Conservation (phyloP, 2,113 vertebrate genomes). For the Copsychus sechellarum region DNA sequence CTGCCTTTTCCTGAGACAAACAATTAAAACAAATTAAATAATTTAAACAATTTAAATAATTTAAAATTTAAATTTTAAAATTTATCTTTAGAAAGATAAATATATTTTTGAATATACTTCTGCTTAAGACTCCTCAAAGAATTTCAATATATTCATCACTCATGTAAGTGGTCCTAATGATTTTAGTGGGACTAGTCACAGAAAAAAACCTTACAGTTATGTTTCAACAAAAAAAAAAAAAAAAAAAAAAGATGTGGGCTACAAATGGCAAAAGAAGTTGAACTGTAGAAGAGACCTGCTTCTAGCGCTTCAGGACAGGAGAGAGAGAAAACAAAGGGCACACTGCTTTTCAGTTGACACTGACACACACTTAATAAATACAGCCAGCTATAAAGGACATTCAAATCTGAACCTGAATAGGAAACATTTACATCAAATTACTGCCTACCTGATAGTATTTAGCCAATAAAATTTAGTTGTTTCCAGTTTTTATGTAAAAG, state of each 20-base stretch:
- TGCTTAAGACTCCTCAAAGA: not conserved
- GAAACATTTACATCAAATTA: not conserved
- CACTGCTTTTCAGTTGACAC: not conserved
- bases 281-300: not conserved
- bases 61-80: no score
- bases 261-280: not conserved
- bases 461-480: not conserved
- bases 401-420: not conserved
- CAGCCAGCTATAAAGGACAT: not conserved
- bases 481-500: not conserved
- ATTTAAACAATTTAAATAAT: not conserved
- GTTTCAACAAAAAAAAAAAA: not conserved
- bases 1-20: not conserved
- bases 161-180: not conserved
- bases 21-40: not conserved
- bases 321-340: not conserved
- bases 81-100: not conserved
- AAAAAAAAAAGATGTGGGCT: not conserved
- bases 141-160: not conserved
- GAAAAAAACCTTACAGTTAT: rapidly evolving
- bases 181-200: not conserved
- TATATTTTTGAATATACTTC: not conserved
- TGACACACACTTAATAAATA: not conserved
- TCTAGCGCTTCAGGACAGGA: not conserved
- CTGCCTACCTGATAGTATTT: not conserved